A percentile compares a stretch with the other conserved stretches of the same genome.
Evolutionary conservation across 2,797 vertebrate species (phyloP).

Genomic region (Phalloptychus januarius): DNA sequence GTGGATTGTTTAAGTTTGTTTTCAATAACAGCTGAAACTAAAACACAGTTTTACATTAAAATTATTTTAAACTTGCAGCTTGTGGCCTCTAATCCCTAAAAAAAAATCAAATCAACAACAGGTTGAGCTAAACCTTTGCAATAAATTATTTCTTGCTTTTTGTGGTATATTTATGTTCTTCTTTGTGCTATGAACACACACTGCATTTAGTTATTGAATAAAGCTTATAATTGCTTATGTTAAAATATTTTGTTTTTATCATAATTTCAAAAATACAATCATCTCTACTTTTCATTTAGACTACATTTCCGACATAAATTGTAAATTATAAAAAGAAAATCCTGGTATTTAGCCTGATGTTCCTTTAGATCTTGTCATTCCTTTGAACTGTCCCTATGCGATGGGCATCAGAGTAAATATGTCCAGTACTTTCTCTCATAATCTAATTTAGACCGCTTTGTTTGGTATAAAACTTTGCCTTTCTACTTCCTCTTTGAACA

Average conservation of each 20-base stretch:
- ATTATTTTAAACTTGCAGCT: background rate
- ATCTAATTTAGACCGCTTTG: slow-evolving; percentile 56
- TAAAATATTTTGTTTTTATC: background rate
- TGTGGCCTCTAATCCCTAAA: background rate
- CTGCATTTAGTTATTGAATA: background rate
- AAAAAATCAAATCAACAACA: too few relatives aligned
- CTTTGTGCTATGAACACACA: background rate
- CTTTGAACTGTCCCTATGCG: slow-evolving; percentile 38
- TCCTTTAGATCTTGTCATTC: background rate
- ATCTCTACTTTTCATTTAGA: background rate
- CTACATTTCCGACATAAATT: background rate
- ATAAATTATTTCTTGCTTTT: background rate
- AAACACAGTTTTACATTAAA: background rate
- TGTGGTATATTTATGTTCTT: background rate
- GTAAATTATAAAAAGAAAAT: background rate
- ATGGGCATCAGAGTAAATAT: slow-evolving; percentile 59
- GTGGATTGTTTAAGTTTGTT: background rate
- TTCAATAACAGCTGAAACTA: background rate
- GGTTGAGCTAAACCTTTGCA: background rate
- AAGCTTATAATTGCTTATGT: background rate
- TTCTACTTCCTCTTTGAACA: slow-evolving; percentile 58
- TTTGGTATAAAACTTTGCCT: slow-evolving; percentile 33
- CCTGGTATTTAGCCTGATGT: background rate
- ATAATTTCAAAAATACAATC: background rate
- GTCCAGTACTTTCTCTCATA: slow-evolving; percentile 59